phyloP scores from a whole-genome alignment of 37 sponge, comb jelly and placozoan species.

The Agelas oroides region DNA sequence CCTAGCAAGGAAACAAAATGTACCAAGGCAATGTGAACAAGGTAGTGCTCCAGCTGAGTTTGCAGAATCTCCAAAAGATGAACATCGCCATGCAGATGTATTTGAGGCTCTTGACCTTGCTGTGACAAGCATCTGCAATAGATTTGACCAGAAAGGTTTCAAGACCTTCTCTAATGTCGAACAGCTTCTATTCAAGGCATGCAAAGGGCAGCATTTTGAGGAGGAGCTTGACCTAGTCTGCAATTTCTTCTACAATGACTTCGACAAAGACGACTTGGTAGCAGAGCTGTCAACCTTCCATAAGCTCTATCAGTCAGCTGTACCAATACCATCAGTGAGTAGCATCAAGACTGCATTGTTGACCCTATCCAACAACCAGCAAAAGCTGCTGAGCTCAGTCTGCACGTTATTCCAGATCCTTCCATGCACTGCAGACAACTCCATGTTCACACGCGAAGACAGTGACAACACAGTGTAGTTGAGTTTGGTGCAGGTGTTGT shows the following conservation, averaged over 20 bases:
- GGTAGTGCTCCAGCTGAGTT: slow-evolving; percentile 53
- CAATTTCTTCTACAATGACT: slow-evolving; percentile 50
- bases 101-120: slow-evolving; percentile 74
- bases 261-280: slow-evolving; percentile 45
- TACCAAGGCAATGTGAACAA: slow-evolving; percentile 64
- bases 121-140: slow-evolving; percentile 45
- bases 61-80: slow-evolving; percentile 38
- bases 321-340: slow-evolving; percentile 52
- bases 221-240: slow-evolving; percentile 52
- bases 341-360: slow-evolving; percentile 49
- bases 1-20: slow-evolving; percentile 65
- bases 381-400: too few species aligned
- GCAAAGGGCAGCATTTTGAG: slow-evolving; percentile 29
- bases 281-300: slow-evolving; percentile 59
- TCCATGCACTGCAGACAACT: too few species aligned
- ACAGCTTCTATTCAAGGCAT: slow-evolving; percentile 66
- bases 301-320: slow-evolving; percentile 31
- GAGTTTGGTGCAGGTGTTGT: too few species aligned
- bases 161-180: slow-evolving; percentile 65
- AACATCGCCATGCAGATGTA: slow-evolving; percentile 52
- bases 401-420: too few species aligned
- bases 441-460: too few species aligned
- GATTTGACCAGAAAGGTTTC: slow-evolving; percentile 78
- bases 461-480: too few species aligned
- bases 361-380: too few species aligned